Base-by-base conservation (phyloP, 1,140 invertebrate genomes). In the Dufourea novaeangliae region DNA sequence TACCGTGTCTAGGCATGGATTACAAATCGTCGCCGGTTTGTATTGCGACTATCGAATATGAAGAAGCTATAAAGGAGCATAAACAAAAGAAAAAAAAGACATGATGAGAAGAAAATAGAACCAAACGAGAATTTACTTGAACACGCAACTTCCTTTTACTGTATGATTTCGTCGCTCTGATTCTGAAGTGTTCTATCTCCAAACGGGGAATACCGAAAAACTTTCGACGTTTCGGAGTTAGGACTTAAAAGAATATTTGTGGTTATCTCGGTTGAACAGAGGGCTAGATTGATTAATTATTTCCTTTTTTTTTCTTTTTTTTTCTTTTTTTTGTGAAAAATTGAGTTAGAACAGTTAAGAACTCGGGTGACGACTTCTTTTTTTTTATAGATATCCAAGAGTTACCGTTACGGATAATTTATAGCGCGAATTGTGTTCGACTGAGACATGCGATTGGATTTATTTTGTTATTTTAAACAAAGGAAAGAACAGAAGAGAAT, bases 101-200 rank as follows among this genome's bases (percentile, higher is more conserved):
- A 39, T 17, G 12, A 61, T 29, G 27, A 41, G 44, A 32, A 76
- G 69, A 39, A 14, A 50, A 46, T n/a, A 50, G 46, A 46, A 20
- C 7, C 6, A 50, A 50, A 71, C 29, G 17, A n/a, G n/a, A 62
- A 56, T 66, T 67, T 67, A 67, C 57, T 77, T 70, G 37, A 77
- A 75, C n/a, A 68, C 4, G 54, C 57, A 77, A 62, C 44, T 77
- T 71, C 67, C 56, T 77, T 62, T 54, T 54, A 77, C 74, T 8
- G 12, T 70, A 39, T 70, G 50, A 52, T 22, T 54, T 71, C n/a
- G n/a, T n/a, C n/a, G n/a, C n/a, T n/a, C n/a, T n/a, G n/a, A n/a
- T n/a, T n/a, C n/a, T n/a, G n/a, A n/a, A n/a, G n/a, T n/a, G n/a
- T n/a, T n/a, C n/a, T n/a, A n/a, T n/a, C n/a, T n/a, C n/a, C n/a